Conservation (phyloP, 2,113 vertebrate species). For the Coreoperca whiteheadi region DNA sequence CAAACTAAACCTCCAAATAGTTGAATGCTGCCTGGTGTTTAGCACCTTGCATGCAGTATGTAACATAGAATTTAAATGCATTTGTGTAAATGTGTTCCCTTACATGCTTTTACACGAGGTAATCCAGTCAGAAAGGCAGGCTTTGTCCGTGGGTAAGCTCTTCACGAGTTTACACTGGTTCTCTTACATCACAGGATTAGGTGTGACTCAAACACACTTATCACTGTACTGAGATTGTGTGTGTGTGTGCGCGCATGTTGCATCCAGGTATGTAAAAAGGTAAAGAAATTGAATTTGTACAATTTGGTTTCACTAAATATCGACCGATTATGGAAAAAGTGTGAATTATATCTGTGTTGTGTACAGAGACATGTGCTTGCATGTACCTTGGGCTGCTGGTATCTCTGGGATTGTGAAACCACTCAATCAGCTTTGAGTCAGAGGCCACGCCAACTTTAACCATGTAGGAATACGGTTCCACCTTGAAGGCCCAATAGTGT, state of each 20-base stretch:
- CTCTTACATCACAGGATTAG: constrained; percentile 76
- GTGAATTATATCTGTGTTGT: neutral
- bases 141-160: constrained; percentile 68
- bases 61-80: constrained; percentile 27
- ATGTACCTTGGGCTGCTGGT: constrained; percentile 94
- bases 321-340: neutral
- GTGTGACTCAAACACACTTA: constrained; percentile 44
- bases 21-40: neutral
- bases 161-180: constrained; percentile 66
- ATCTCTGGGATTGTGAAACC: constrained; percentile 93
- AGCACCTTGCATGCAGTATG: constrained; percentile 3
- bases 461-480: constrained; percentile 92
- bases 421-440: constrained; percentile 91
- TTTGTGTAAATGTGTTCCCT: constrained; percentile 36
- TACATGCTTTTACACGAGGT: constrained; percentile 28
- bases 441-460: constrained; percentile 96
- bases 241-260: neutral
- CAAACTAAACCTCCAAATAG: neutral
- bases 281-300: too few relatives aligned
- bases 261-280: neutral
- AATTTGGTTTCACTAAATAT: too few relatives aligned
- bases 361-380: neutral
- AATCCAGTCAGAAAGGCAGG: constrained; percentile 49
- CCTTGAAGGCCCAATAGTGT: constrained; percentile 95
- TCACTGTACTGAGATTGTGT: neutral